These are phyloP conservation scores for Sebastes variabilis DNA, from an alignment of 2,797 vertebrate genomes.

Conservation along the genomic window DNA sequence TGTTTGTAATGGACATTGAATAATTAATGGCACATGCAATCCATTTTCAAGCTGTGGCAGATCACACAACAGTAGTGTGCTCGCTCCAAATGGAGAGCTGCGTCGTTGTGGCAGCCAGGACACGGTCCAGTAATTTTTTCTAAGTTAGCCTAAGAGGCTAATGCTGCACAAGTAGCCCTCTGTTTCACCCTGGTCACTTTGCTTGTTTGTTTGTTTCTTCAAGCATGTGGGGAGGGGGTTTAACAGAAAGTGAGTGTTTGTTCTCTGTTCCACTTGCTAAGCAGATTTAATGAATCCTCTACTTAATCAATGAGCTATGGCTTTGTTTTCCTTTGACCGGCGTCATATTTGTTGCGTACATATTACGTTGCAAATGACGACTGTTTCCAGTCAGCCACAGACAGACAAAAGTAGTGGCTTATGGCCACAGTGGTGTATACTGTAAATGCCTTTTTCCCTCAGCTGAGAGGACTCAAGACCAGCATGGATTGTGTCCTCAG, in stretches of 20 bases:
- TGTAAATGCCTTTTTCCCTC: slow-evolving; percentile 35
- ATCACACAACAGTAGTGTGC: slow-evolving; percentile 56
- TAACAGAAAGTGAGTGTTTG: slow-evolving; percentile 64
- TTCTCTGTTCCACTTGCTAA: slow-evolving; percentile 75
- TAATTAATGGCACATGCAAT: slow-evolving; percentile 82
- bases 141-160: slow-evolving; percentile 75
- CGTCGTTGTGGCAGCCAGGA: slow-evolving; percentile 23
- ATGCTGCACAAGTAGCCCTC: slow-evolving; percentile 65
- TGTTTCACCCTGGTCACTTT: slow-evolving; percentile 58
- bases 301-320: slow-evolving; percentile 67
- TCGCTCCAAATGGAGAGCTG: slow-evolving; percentile 45
- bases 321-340: slow-evolving; percentile 47
- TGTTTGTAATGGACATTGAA: slow-evolving; percentile 84
- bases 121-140: slow-evolving; percentile 48
- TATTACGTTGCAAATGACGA: slow-evolving; percentile 37
- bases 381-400: slow-evolving; percentile 10
- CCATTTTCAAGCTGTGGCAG: slow-evolving; percentile 76
- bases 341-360: slow-evolving; percentile 35
- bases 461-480: slow-evolving; percentile 23
- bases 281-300: slow-evolving; percentile 77
- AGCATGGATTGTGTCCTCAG: slow-evolving; percentile 28
- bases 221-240: slow-evolving; percentile 38
- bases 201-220: slow-evolving; percentile 75
- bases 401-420: background rate
- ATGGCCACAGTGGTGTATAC: slow-evolving; percentile 1